Base-by-base conservation (phyloP, 2,888 invertebrate species). In the Lampropteryx suffumata region DNA sequence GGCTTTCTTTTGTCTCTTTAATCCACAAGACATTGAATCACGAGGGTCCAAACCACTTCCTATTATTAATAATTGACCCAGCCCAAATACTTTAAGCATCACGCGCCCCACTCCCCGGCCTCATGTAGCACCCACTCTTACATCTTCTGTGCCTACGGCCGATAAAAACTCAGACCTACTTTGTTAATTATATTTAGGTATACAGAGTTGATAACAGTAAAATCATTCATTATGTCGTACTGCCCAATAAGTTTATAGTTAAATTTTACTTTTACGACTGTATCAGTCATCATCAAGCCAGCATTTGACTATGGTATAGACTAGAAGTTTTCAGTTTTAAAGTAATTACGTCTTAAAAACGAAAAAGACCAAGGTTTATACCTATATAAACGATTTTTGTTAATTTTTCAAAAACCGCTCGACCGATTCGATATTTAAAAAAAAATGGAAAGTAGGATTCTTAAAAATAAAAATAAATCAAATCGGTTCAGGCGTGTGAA, bases 161-260 rank as follows among this genome's bases (percentile, higher is more conserved):
- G 43, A 40, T 47, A 47, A 39, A 50, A 39, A 45, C 35, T 45
- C 33, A 9, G 8, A 21, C 26, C 11, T 11, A 24, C 27, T 37
- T 39, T 5, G 30, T 50, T 44, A 45, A 24, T 44, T 34, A 43
- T 34, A 40, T 9, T n/a, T n/a, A n/a, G n/a, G n/a, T n/a, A 32
- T 10, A 29, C 5, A 21, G 5, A 3, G 7, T 41, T 47, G 34
- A 45, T 50, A 50, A 50, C 39, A 39, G 33, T 44, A 3, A 28
- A 36, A 29, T 42, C 42, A 49, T 48, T 42, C 41, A 42, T 43
- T 34, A 46, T 33, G 28, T 47, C 14, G n/a, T 17, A 21, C 24
- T 41, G 28, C 9, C 5, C 28, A 35, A n/a, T 33, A 12, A 10
- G 26, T 1, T 29, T 34, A 17, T 3, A 5, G 4, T 21, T 34